A percentile compares a stretch with the other conserved stretches of the same genome.
Evolutionary conservation across 2,113 vertebrate species (phyloP).

Genomic region (Oncorhynchus gorbuscha): DNA sequence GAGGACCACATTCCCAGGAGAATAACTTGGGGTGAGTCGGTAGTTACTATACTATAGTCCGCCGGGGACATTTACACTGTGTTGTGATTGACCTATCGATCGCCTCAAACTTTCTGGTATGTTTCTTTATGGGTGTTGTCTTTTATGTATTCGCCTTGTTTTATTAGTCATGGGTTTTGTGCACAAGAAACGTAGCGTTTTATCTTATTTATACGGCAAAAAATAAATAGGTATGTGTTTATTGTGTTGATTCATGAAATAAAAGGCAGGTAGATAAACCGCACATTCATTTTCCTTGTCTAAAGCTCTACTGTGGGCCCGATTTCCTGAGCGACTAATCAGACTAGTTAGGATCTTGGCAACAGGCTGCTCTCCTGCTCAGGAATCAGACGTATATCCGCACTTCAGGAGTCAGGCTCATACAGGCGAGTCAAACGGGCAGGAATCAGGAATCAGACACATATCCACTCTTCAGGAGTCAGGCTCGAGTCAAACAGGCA

Average conservation of each 20-base stretch:
- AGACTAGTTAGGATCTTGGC: no score
- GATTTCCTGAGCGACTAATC: not conserved
- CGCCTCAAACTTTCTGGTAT: conserved; percentile 4
- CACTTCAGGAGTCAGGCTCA: no score
- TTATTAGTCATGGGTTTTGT: no score
- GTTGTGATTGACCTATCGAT: no score
- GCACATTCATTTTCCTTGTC: not conserved
- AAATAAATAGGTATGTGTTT: not conserved
- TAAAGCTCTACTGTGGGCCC: not conserved
- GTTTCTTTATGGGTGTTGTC: not conserved
- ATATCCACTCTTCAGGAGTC: no score
- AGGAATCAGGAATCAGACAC: no score
- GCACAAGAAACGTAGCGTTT: no score
- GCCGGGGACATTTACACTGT: not conserved
- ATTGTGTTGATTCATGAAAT: not conserved
- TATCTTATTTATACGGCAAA: no score
- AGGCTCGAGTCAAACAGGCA: no score
- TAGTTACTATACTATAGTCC: conserved; percentile 14
- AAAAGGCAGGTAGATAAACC: not conserved
- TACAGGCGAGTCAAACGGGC: no score
- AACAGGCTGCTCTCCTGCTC: no score
- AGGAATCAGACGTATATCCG: no score
- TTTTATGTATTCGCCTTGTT: not conserved
- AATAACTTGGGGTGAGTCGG: conserved; percentile 55
- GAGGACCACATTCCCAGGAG: conserved; percentile 35